Base-by-base conservation (phyloP, 2,113 vertebrate genomes). In the Ophthalmolycus amberensis region DNA sequence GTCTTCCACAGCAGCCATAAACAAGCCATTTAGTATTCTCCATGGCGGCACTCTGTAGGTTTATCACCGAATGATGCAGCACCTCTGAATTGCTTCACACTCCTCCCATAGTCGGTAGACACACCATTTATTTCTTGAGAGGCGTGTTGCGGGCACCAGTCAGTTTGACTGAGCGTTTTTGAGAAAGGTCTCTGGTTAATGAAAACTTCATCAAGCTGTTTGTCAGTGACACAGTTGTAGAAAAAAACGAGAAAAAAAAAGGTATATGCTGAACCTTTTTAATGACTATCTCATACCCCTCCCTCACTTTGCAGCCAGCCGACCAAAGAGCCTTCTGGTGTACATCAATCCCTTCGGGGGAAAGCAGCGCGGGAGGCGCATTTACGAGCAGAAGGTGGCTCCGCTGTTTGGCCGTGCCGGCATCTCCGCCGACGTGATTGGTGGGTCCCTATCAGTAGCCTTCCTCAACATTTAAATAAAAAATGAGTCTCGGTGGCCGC, bases 331-430 rank as follows among this genome's bases (percentile, higher is more conserved):
- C 27, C 88, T 99, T 58, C 95, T 99, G 86, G 97, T 99, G 48
- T 99, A 98, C 88, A 97, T 99, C 94, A 99, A 99, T 92, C 98
- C 98, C 0, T 96, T 92, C 0, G 96, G 97, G 50, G 98, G 98
- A 44, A 98, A 97, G 85, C 93, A 88, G 44, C 95, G 86, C 2
- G 98, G 96, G 62, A 96, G 96, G 87, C 90, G 86, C 84, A 96
- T 98, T 92, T 99, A 99, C 29, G 95, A 98, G 74, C 94, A 95
- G 89, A 98, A 97, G 83, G 98, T 99, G 88, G 97, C 96, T 3
- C 97, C 97, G 0, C 92, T 99, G 52, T 98, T 99, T 84, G 91
- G 85, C 6, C 85, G 95, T 14, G 97, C 97, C 64, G 93, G 96
- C 84, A 94, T 99, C 93, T 94, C 94, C 38, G 92, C 97, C 0